Conservation (phyloP, 2,797 vertebrate species). For the Bovichtus diacanthus region DNA sequence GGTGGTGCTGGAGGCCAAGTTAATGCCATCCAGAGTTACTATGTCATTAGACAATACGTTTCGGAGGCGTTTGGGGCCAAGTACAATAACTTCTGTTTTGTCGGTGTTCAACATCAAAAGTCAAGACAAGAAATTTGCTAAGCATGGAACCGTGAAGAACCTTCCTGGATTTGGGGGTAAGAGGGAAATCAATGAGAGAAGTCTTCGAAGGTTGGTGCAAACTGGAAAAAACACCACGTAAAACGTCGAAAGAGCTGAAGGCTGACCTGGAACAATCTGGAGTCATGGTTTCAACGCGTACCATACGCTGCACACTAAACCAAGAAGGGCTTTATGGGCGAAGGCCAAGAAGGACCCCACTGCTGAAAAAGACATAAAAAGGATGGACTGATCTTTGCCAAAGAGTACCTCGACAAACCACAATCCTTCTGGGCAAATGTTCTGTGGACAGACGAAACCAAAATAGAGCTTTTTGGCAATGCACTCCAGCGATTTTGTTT, state of each 20-base stretch:
- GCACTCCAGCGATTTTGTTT: neutral
- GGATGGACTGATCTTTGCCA: neutral
- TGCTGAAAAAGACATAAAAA: neutral
- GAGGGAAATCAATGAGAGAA: neutral
- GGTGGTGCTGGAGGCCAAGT: too few relatives aligned
- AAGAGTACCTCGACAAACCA: neutral
- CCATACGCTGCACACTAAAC: neutral
- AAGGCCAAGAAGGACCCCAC: neutral
- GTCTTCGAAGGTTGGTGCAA: neutral
- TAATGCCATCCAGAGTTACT: too few relatives aligned
- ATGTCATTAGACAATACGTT: too few relatives aligned
- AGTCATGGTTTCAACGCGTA: neutral
- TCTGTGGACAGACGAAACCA: neutral
- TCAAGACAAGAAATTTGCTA: too few relatives aligned
- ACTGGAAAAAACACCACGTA: neutral
- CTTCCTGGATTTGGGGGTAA: too few relatives aligned
- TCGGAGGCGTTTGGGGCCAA: too few relatives aligned
- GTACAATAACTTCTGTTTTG: too few relatives aligned
- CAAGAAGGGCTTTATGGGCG: neutral
- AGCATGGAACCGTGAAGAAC: neutral
- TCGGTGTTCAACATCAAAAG: too few relatives aligned
- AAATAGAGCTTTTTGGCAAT: neutral
- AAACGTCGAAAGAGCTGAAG: neutral
- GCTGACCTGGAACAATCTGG: neutral
- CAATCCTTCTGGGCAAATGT: neutral